A percentile compares a stretch with the other conserved stretches of the same genome.
These are phyloP conservation scores for Drosophila miranda DNA, from an alignment of 1,140 invertebrate species.

Conservation along the genomic window DNA sequence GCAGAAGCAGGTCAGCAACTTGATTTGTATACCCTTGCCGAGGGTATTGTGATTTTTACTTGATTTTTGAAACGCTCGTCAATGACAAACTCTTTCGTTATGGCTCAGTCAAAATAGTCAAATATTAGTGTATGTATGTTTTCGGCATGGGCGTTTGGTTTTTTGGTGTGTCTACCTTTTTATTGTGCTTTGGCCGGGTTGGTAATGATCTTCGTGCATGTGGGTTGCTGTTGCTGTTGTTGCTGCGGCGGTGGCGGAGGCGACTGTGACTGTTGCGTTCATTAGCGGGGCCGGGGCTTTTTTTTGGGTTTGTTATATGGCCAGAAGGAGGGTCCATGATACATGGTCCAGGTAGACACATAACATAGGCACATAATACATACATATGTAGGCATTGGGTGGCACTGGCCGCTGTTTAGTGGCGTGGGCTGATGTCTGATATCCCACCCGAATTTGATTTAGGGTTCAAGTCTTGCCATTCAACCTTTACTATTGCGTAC, in stretches of 20 bases:
- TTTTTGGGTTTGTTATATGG: conserved; percentile 63
- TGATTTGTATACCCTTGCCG: conserved; percentile 51
- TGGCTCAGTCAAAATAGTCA: too few species aligned
- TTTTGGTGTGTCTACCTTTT: conserved; percentile 26
- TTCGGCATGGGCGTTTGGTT: conserved; percentile 10
- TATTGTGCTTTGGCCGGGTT: conserved; percentile 51
- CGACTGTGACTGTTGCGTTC: conserved; percentile 72
- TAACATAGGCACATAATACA: conserved; percentile 17
- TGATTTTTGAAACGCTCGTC: too few species aligned
- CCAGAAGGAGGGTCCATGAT: conserved; percentile 62
- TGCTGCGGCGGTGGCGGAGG: conserved; percentile 43
- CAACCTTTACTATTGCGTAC: conserved; percentile 19
- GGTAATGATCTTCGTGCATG: conserved; percentile 80
- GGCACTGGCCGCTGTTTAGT: conserved; percentile 30
- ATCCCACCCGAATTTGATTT: conserved; percentile 20
- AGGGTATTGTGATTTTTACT: neutral
- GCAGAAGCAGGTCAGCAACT: conserved; percentile 74
- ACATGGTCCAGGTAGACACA: conserved; percentile 67
- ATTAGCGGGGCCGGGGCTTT: conserved; percentile 71
- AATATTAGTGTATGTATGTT: too few species aligned
- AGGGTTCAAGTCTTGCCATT: conserved; percentile 29
- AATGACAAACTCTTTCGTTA: too few species aligned
- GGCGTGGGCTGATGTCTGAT: conserved; percentile 44
- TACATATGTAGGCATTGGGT: conserved; percentile 58
- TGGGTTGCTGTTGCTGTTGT: conserved; percentile 57